A percentile compares a stretch with the other conserved stretches of the same genome.
Conservation (phyloP, 2,113 vertebrate genomes). For the Microtus richardsoni region DNA sequence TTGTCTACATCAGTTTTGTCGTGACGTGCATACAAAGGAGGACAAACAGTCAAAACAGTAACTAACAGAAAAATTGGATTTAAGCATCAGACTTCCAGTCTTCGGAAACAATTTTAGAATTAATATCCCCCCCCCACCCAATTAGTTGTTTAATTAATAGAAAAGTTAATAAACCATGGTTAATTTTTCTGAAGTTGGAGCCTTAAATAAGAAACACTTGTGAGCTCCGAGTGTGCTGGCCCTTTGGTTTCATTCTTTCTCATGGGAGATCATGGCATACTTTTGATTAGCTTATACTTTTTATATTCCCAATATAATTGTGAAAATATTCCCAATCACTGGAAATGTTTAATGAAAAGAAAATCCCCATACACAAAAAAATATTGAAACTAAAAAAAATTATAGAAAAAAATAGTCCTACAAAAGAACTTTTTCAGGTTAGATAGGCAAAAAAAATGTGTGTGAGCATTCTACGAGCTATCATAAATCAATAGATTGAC, state of each 20-base stretch:
- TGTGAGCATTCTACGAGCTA: not conserved
- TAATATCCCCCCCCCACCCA: not conserved
- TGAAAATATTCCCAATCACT: not conserved
- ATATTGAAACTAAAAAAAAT: not conserved
- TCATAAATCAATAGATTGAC: not conserved
- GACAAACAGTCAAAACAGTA: not conserved
- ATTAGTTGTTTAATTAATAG: not conserved
- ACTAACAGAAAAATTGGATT: not conserved
- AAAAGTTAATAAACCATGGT: conserved; percentile 48
- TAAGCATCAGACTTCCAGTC: not conserved
- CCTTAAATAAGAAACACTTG: conserved; percentile 46
- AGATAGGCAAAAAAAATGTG: not conserved
- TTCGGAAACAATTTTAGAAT: not conserved
- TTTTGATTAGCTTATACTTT: not conserved
- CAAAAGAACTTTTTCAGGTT: not conserved
- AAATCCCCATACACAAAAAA: not conserved
- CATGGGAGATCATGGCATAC: not conserved
- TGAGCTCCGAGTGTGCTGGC: conserved; percentile 28
- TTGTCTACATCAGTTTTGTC: not conserved
- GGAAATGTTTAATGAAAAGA: not conserved
- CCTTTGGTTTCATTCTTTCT: conserved; percentile 66
- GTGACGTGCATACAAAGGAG: not conserved
- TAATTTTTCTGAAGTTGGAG: conserved; percentile 58
- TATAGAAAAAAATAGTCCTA: conserved; percentile 28
- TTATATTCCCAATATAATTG: too few species aligned